phyloP scores from a whole-genome alignment of 2,797 vertebrate genomes.

The Alauda arvensis region DNA sequence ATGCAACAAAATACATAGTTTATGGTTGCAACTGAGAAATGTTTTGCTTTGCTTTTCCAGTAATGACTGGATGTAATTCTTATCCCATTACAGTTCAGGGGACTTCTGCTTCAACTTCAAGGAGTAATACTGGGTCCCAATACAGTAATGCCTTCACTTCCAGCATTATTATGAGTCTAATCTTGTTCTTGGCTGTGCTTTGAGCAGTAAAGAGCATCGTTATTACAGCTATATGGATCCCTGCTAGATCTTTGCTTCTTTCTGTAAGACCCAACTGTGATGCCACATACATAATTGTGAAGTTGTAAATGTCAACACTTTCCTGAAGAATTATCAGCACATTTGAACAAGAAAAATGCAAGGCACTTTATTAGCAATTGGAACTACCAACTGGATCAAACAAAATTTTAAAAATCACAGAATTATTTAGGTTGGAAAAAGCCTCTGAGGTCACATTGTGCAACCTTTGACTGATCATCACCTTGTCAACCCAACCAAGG shows the following conservation, averaged over 20 bases:
- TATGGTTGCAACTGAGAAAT: not conserved
- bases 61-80: not conserved
- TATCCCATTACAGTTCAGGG: not conserved
- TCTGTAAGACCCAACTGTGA: not conserved
- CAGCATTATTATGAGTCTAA: not conserved
- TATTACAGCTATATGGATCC: not conserved
- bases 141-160: not conserved
- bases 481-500: not conserved
- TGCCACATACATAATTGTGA: not conserved
- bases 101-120: not conserved
- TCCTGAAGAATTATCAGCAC: not conserved
- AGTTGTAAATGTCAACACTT: constrained; percentile 7
- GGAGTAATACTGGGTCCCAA: not conserved
- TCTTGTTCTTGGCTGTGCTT: constrained; percentile 32
- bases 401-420: not conserved
- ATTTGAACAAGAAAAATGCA: not conserved
- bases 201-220: not conserved
- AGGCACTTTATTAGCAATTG: not conserved
- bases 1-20: not conserved
- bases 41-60: not conserved
- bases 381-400: not conserved
- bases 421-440: not conserved
- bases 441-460: not conserved
- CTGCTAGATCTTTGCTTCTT: not conserved
- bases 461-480: not conserved